Evolutionary conservation across 35 echinoderm and acorn worm species (phyloP).

Genomic region (Patiria miniata): DNA sequence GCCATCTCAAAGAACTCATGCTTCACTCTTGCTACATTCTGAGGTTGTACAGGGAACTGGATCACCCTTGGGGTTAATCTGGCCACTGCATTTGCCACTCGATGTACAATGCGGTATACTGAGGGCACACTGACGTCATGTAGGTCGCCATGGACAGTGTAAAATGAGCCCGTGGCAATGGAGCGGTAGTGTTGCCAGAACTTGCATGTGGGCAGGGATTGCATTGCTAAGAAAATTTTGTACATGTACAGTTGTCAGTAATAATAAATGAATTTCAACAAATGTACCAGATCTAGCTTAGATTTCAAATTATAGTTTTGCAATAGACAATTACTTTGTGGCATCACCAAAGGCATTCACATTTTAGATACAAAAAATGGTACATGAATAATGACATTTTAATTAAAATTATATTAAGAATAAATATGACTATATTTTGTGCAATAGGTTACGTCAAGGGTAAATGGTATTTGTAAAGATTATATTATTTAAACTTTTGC

Average conservation of each 20-base stretch:
- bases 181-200: neutral
- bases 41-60: neutral
- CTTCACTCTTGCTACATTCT: neutral
- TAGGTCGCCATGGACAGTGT: slow-evolving; percentile 6
- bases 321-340: no score
- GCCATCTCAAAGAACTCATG: neutral
- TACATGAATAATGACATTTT: no score
- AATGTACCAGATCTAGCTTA: no score
- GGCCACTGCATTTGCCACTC: neutral
- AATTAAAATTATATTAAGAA: no score
- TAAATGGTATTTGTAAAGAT: no score
- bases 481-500: no score
- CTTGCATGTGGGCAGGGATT: neutral
- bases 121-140: neutral
- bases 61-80: neutral
- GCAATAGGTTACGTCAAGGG: no score
- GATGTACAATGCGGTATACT: neutral
- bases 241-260: neutral
- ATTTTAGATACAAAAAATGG: no score
- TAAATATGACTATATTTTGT: no score
- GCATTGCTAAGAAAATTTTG: neutral
- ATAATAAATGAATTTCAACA: neutral
- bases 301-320: no score
- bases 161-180: neutral
- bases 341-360: no score